Conservation (phyloP, 2,888 invertebrate genomes). For the Prenolepis imparis region DNA sequence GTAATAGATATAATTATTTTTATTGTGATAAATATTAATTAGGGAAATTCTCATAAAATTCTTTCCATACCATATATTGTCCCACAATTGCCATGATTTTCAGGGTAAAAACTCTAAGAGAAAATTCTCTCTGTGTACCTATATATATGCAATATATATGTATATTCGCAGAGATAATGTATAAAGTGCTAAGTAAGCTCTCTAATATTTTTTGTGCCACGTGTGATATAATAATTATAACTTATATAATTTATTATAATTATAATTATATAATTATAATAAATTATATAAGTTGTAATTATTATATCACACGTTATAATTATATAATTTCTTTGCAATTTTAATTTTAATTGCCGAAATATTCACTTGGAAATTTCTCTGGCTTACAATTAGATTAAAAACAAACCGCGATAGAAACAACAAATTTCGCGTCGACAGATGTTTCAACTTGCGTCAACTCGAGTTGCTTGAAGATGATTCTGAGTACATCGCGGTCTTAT, state of each 20-base stretch:
- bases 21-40: no score
- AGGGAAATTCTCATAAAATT: no score
- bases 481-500: slow-evolving; percentile 30
- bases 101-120: no score
- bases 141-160: not conserved
- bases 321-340: not conserved
- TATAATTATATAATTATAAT: not conserved
- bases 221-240: not conserved
- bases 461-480: slow-evolving; percentile 10
- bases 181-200: not conserved
- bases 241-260: not conserved
- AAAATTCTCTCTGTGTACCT: not conserved
- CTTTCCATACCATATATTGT: no score
- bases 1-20: no score
- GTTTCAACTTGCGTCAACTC: slow-evolving; percentile 3
- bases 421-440: not conserved
- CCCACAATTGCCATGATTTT: no score
- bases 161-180: not conserved
- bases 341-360: no score
- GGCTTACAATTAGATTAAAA: not conserved
- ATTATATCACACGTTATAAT: no score
- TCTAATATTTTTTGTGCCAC: not conserved
- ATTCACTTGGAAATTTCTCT: not conserved
- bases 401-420: not conserved
- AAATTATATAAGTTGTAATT: no score